These are phyloP conservation scores for Symphodus melops DNA, from an alignment of 2,113 vertebrate species.

Conservation along the genomic window DNA sequence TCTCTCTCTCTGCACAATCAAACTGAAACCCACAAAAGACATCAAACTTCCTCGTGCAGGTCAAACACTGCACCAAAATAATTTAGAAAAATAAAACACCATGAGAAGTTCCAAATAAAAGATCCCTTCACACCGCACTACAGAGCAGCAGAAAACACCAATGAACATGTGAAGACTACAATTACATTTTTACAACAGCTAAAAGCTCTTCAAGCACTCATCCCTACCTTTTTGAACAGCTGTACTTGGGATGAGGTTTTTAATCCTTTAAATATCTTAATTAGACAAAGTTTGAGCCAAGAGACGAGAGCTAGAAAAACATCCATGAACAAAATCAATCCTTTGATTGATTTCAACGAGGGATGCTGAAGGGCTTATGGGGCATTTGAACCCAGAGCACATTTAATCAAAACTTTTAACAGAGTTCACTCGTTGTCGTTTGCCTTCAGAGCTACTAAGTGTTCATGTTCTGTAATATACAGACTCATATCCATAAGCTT, in stretches of 20 bases:
- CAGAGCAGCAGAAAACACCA: neutral
- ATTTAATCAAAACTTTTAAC: too few species aligned
- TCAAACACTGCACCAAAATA: slow-evolving; percentile 5
- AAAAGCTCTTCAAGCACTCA: neutral
- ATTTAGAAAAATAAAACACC: neutral
- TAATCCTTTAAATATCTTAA: too few species aligned
- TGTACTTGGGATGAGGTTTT: too few species aligned
- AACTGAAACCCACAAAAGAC: slow-evolving; percentile 29
- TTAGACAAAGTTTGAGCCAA: neutral
- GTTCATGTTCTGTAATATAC: too few species aligned
- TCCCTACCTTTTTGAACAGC: too few species aligned
- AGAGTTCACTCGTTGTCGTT: too few species aligned
- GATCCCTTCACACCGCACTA: neutral
- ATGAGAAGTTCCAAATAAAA: neutral
- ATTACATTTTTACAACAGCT: neutral
- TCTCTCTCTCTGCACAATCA: slow-evolving; percentile 20
- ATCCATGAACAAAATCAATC: neutral
- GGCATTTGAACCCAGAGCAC: too few species aligned
- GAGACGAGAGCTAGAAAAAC: neutral
- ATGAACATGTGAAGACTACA: neutral
- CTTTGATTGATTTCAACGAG: neutral
- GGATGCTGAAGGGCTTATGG: neutral
- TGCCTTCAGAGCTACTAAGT: too few species aligned
- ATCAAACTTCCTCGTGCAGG: slow-evolving; percentile 12
- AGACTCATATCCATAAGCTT: too few species aligned